Evolutionary conservation across 2,888 invertebrate genomes (phyloP).

Genomic region (Arge pagana): DNA sequence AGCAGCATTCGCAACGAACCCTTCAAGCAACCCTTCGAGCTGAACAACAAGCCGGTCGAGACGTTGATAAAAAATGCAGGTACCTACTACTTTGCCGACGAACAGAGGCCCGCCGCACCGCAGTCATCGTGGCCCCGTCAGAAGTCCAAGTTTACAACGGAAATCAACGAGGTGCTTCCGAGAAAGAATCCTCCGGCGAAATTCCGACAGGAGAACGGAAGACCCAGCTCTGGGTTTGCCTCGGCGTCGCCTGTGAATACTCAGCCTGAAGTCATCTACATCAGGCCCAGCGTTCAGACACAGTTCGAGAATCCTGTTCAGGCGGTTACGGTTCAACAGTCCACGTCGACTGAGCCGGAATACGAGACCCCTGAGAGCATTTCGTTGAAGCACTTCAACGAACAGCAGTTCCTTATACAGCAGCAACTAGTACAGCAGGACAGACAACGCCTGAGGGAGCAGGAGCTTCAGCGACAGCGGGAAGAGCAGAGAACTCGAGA

Average conservation of each 20-base stretch:
- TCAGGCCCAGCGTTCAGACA: constrained; percentile 35
- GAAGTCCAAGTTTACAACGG: constrained; percentile 42
- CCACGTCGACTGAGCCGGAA: constrained; percentile 33
- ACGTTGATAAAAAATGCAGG: constrained; percentile 15
- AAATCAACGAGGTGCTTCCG: constrained; percentile 51
- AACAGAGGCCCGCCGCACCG: constrained; percentile 39
- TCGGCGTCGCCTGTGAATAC: constrained; percentile 1
- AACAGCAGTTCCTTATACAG: constrained; percentile 51
- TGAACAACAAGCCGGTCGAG: constrained; percentile 23
- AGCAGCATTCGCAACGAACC: constrained; percentile 6
- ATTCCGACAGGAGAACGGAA: constrained; percentile 38
- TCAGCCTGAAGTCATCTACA: constrained; percentile 40
- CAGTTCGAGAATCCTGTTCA: constrained; percentile 10
- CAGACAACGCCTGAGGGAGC: constrained; percentile 45
- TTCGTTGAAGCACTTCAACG: constrained; percentile 53
- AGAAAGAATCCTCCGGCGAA: constrained; percentile 45
- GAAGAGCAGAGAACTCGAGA: constrained; percentile 43
- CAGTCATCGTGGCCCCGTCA: constrained; percentile 34
- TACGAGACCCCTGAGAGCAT: constrained; percentile 54
- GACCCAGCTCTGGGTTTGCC: constrained; percentile 26
- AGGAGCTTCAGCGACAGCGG: constrained; percentile 46
- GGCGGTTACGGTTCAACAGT: background rate
- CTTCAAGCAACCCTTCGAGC: constrained; percentile 25
- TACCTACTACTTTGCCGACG: constrained; percentile 44
- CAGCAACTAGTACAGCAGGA: constrained; percentile 52